phyloP scores from a whole-genome alignment of 1,140 invertebrate species.

The Drosophila pruinosa region DNA sequence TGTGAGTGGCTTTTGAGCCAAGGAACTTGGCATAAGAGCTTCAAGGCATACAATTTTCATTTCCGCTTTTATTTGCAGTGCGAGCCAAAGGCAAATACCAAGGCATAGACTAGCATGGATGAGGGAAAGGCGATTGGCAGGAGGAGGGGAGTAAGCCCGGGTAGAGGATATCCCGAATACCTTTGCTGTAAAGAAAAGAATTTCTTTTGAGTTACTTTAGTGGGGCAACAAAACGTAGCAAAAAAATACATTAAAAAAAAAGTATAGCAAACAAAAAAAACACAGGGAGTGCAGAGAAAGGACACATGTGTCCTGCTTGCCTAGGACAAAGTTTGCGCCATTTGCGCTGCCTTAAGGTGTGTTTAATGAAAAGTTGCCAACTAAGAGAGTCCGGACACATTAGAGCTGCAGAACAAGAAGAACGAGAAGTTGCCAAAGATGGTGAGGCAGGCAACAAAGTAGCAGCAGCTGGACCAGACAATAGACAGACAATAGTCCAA shows the following conservation, averaged over 20 bases:
- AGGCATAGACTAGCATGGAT: neutral
- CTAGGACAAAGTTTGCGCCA: slow-evolving; percentile 56
- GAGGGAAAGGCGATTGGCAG: neutral
- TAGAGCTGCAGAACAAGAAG: slow-evolving; percentile 7
- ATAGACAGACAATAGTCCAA: slow-evolving; percentile 54
- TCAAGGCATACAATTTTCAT: slow-evolving; percentile 60
- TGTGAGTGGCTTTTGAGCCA: slow-evolving; percentile 10
- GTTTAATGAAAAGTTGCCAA: slow-evolving; percentile 66
- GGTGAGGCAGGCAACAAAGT: slow-evolving; percentile 40
- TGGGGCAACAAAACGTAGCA: slow-evolving; percentile 1
- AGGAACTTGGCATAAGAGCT: slow-evolving; percentile 24
- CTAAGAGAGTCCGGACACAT: slow-evolving; percentile 9
- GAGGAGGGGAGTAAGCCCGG: neutral
- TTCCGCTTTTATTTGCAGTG: slow-evolving; percentile 65
- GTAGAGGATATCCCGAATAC: slow-evolving; percentile 20
- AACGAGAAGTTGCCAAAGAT: slow-evolving; percentile 20
- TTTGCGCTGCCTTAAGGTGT: slow-evolving; percentile 64
- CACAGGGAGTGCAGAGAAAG: slow-evolving; percentile 12
- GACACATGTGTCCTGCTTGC: slow-evolving; percentile 45
- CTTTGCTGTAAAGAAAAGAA: slow-evolving; percentile 54
- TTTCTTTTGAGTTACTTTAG: slow-evolving; percentile 64
- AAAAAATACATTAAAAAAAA: neutral
- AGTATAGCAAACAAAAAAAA: neutral
- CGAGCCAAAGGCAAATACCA: slow-evolving; percentile 40
- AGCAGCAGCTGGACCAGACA: slow-evolving; percentile 42